Percentiles rank a stretch among this genome's conserved stretches.
Conservation (phyloP, 1,140 invertebrate species). For the Drosophila malerkotliana region DNA sequence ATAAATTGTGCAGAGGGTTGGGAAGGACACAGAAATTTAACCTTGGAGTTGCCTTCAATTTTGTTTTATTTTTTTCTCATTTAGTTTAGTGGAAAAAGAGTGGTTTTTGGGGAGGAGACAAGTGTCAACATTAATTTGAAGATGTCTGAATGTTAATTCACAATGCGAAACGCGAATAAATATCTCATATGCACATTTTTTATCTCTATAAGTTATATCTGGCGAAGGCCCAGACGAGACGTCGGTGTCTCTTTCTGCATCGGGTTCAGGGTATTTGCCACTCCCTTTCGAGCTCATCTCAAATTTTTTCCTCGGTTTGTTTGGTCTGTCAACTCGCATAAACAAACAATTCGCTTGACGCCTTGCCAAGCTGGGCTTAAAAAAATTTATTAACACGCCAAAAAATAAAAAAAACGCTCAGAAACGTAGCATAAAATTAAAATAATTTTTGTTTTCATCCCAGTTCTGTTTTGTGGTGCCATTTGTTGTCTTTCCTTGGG, state of each 20-base stretch:
- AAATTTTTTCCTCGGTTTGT: constrained; percentile 54
- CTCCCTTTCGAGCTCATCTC: constrained; percentile 57
- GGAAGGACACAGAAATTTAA: constrained; percentile 13
- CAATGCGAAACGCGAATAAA: constrained; percentile 69
- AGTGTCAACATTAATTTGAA: constrained; percentile 78
- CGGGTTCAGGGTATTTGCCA: constrained; percentile 60
- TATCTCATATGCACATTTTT: constrained; percentile 59
- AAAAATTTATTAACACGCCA: constrained; percentile 11
- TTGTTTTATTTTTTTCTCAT: constrained; percentile 39
- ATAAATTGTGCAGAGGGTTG: constrained; percentile 19
- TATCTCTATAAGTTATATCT: constrained; percentile 61
- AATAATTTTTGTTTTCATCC: constrained; percentile 62
- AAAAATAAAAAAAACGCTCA: constrained; percentile 14
- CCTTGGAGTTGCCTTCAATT: constrained; percentile 55
- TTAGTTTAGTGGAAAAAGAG: constrained; percentile 17
- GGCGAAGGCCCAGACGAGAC: constrained; percentile 1
- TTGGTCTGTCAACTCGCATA: constrained; percentile 70
- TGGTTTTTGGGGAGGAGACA: constrained; percentile 40
- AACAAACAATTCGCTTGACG: constrained; percentile 72
- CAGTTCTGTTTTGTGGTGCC: constrained; percentile 62
- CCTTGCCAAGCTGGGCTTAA: constrained; percentile 36
- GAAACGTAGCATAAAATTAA: constrained; percentile 56
- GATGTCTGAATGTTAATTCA: constrained; percentile 68
- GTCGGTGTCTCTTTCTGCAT: constrained; percentile 51
- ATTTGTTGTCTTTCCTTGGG: constrained; percentile 55